phyloP scores from a whole-genome alignment of 2,113 vertebrate species.

The Piprites chloris region DNA sequence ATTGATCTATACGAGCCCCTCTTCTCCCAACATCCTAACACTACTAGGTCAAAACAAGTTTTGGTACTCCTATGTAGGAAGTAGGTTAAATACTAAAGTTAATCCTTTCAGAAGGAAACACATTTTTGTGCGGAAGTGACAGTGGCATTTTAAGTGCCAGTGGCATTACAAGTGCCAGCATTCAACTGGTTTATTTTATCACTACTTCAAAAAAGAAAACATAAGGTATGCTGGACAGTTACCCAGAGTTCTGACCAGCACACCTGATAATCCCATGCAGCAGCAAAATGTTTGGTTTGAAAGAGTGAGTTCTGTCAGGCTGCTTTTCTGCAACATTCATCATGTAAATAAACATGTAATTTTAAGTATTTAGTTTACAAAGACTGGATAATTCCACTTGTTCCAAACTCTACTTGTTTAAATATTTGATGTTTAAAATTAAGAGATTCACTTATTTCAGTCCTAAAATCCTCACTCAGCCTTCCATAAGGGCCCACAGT shows the following conservation, averaged over 20 bases:
- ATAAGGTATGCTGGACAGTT: background rate
- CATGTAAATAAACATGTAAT: conserved; percentile 35
- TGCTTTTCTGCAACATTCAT: conserved; percentile 47
- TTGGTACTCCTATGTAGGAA: background rate
- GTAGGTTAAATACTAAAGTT: background rate
- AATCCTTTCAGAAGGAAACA: background rate
- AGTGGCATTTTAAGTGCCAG: conserved; percentile 46
- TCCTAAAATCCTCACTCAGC: conserved; percentile 54
- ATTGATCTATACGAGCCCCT: background rate
- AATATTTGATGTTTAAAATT: conserved; percentile 51
- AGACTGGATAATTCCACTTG: conserved; percentile 49
- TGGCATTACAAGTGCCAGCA: conserved; percentile 35
- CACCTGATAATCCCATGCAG: conserved; percentile 13
- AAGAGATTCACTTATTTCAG: conserved; percentile 56
- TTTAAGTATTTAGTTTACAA: conserved; percentile 61
- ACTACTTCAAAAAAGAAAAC: conserved; percentile 32
- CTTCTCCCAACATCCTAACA: background rate
- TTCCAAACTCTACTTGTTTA: conserved; percentile 59
- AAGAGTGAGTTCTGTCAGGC: background rate
- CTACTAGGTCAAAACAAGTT: background rate
- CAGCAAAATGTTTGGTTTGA: conserved; percentile 1
- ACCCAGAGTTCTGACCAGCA: background rate
- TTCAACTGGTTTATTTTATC: background rate
- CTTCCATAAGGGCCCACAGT: conserved; percentile 44
- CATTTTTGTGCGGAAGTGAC: conserved; percentile 54